Conservation (phyloP, 64 coral and sea anemone species). For the Montipora efflorescens region DNA sequence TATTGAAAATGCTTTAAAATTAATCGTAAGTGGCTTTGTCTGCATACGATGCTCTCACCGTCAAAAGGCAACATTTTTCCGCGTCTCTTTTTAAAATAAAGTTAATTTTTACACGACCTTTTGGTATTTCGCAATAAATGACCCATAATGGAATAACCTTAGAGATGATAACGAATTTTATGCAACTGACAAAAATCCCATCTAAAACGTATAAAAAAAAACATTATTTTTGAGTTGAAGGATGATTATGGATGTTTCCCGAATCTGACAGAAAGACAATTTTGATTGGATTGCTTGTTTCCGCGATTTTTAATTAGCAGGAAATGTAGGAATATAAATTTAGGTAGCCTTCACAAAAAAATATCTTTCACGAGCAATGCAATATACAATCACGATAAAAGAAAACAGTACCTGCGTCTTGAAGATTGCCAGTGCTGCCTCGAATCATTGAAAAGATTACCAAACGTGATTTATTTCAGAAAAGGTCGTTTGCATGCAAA, state of each 20-base stretch:
- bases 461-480: not conserved
- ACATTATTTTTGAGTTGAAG: not conserved
- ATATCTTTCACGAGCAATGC: too few relatives aligned
- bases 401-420: too few relatives aligned
- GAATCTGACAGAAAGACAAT: not conserved
- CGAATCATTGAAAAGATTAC: not conserved
- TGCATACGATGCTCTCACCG: too few relatives aligned
- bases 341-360: not conserved
- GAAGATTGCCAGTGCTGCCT: not conserved
- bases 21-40: not conserved
- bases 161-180: not conserved
- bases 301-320: not conserved
- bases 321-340: slow-evolving; percentile 1
- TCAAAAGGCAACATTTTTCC: too few relatives aligned
- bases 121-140: too few relatives aligned
- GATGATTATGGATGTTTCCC: not conserved
- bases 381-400: too few relatives aligned
- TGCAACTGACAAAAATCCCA: not conserved
- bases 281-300: not conserved
- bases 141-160: not conserved
- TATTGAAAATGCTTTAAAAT: not conserved
- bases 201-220: not conserved
- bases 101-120: too few relatives aligned
- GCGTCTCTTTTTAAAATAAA: too few relatives aligned
- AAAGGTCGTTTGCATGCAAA: not conserved